phyloP scores from a whole-genome alignment of 2,113 vertebrate genomes.

The Tor tambroides region DNA sequence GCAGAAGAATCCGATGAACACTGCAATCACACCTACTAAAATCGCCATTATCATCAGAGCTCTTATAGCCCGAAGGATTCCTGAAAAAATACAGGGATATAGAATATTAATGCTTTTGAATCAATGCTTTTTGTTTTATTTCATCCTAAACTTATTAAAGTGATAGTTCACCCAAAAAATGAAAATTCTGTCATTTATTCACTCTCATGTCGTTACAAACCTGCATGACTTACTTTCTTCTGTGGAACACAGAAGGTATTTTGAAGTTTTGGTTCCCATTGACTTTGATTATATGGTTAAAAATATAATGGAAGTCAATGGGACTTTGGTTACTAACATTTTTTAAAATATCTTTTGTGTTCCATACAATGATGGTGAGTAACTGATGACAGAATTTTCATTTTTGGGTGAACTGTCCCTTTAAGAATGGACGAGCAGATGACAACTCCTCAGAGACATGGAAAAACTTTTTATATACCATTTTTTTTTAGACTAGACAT shows the following conservation, averaged over 20 bases:
- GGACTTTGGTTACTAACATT: no score
- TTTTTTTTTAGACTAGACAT: no score
- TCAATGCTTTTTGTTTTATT: slow-evolving; percentile 64
- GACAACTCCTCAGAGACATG: neutral
- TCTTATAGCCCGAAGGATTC: slow-evolving; percentile 85
- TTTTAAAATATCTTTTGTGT: no score
- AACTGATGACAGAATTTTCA: neutral
- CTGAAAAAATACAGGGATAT: slow-evolving; percentile 64
- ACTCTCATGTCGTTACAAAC: neutral
- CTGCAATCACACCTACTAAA: slow-evolving; percentile 78
- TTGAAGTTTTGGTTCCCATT: no score
- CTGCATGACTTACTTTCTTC: neutral
- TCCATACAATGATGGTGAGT: neutral
- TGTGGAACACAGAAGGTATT: neutral
- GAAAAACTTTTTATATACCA: no score
- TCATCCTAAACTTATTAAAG: neutral
- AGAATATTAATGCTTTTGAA: slow-evolving; percentile 15
- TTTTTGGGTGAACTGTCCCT: neutral
- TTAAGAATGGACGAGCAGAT: neutral
- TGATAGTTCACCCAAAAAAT: neutral
- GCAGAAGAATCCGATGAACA: slow-evolving; percentile 82
- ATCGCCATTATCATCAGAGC: slow-evolving; percentile 89
- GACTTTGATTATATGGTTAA: no score
- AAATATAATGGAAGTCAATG: no score
- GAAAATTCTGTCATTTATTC: neutral